Evolutionary conservation across 2,113 vertebrate species (phyloP).

Genomic region (Natator depressus): DNA sequence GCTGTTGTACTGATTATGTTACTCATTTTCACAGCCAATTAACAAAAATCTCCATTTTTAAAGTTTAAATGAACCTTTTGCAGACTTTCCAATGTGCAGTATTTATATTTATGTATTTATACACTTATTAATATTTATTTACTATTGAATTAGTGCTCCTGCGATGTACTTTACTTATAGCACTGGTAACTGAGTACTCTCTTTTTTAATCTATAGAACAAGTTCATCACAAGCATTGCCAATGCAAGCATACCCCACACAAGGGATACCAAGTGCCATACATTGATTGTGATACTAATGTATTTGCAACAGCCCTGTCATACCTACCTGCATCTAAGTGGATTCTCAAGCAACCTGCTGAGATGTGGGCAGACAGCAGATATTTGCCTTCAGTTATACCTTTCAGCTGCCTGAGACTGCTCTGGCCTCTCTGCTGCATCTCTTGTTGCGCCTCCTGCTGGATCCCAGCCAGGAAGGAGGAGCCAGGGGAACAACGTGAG

Average conservation of each 20-base stretch:
- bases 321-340: neutral
- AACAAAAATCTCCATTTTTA: neutral
- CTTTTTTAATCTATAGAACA: neutral
- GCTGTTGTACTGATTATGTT: neutral
- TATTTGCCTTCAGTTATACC: fast-evolving
- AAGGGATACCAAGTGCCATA: neutral
- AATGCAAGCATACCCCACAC: neutral
- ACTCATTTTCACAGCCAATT: neutral
- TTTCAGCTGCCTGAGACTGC: neutral
- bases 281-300: neutral
- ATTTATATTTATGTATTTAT: neutral
- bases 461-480: neutral
- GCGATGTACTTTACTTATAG: neutral
- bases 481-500: neutral
- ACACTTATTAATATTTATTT: neutral
- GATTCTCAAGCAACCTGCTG: neutral
- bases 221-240: neutral
- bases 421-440: neutral
- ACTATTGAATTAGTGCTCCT: neutral
- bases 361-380: neutral
- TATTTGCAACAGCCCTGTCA: neutral
- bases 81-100: neutral
- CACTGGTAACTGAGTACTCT: neutral
- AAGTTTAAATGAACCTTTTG: neutral
- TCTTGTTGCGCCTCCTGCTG: neutral